Base-by-base conservation (phyloP, 2,797 vertebrate genomes). In the Pelobates cultripes region DNA sequence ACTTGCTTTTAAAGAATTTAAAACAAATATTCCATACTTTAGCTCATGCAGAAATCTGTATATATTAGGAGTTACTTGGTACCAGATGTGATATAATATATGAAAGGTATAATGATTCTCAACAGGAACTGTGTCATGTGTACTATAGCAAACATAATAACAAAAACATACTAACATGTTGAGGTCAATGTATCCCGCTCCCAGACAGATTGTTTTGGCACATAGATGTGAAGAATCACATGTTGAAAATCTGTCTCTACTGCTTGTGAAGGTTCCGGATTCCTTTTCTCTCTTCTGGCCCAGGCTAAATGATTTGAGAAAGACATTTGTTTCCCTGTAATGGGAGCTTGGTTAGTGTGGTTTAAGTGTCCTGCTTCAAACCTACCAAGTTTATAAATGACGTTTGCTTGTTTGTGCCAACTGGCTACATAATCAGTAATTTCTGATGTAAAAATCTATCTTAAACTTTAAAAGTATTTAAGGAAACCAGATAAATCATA, bases 21-120 rank as follows among this genome's bases (percentile, higher is more conserved):
- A 86, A 91, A 89, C 88, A 91, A 89, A 89, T 84, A 92, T 85
- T 86, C 89, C 91, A 90, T 91, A 87, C 89, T 91, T 93, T 87
- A 86, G 87, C 73, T 88, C 86, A 85, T 78, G 0, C 77, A 88
- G 86, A 82, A 91, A 90, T 89, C 88, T 91, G 51, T 85, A 87
- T 80, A 88, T 86, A 87, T 85, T 84, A 84, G 64, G 72, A 79
- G 67, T 75, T 79, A 79, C 66, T 70, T 75, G 47, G 73, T 75
- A 79, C 77, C 82, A 84, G 77, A 84, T 79, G 82, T 79, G 77
- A 53, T 63, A 70, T 47, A 75, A 75, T 43, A 51, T 73, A 79
- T 10, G 42, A 75, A 66, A 70, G 70, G 47, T 70, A 67, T 66
- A 70, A 13, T 41, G 45, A 63, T 79, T 75, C 64, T 82, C 51